A percentile compares a stretch with the other conserved stretches of the same genome.
phyloP scores from a whole-genome alignment of 1,140 invertebrate genomes.

The Lepidurus couesii region DNA sequence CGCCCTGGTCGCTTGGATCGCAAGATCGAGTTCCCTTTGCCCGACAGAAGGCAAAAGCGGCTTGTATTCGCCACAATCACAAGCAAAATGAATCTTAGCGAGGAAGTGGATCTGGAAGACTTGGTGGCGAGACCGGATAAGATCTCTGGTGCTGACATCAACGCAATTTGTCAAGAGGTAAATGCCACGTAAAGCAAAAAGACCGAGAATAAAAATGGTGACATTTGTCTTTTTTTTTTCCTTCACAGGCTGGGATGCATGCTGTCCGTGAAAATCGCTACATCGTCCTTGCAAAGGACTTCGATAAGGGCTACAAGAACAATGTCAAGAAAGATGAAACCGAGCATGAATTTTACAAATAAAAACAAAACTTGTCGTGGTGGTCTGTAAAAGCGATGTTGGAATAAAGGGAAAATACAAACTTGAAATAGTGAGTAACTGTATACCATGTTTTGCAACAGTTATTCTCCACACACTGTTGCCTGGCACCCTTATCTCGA shows the following conservation, averaged over 20 bases:
- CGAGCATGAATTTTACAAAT: slow-evolving; percentile 99
- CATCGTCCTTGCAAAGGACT: slow-evolving; percentile 97
- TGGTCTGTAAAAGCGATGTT: neutral
- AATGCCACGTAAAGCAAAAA: slow-evolving; percentile 41
- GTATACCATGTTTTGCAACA: too few relatives aligned
- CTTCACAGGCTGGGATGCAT: slow-evolving; percentile 72
- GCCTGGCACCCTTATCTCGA: too few relatives aligned
- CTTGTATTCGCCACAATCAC: slow-evolving; percentile 98
- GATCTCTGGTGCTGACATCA: slow-evolving; percentile 98
- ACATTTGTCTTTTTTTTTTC: neutral
- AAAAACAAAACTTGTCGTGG: slow-evolving; percentile 45
- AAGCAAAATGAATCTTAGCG: slow-evolving; percentile 97
- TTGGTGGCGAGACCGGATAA: slow-evolving; percentile 96
- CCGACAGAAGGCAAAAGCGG: slow-evolving; percentile 95
- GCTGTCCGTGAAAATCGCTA: slow-evolving; percentile 98
- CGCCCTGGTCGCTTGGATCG: slow-evolving; percentile 94
- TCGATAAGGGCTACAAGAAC: slow-evolving; percentile 99
- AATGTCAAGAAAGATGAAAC: slow-evolving; percentile 99
- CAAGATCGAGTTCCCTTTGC: slow-evolving; percentile 98
- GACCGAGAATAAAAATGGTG: neutral
- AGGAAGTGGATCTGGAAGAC: slow-evolving; percentile 98
- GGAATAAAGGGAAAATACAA: neutral
- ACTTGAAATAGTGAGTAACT: neutral
- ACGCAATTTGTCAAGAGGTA: slow-evolving; percentile 98
- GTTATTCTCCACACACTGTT: too few relatives aligned